Conservation (phyloP, 2,888 invertebrate genomes). For the Pseudococcus jackbeardsleyi region DNA sequence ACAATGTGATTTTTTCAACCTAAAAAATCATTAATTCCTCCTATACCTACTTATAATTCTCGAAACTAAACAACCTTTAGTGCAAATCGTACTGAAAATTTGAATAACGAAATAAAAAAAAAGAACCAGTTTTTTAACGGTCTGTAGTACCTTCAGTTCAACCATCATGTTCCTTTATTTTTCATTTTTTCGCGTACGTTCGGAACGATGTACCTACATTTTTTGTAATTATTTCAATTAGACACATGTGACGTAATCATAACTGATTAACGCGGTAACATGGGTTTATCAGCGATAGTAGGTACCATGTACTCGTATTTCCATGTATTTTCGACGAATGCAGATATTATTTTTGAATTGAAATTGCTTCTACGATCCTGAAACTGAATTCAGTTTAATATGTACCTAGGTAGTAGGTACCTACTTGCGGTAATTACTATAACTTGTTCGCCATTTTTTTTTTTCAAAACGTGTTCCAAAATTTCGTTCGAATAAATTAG, state of each 20-base stretch:
- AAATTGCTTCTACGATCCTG: not conserved
- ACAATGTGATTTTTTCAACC: not conserved
- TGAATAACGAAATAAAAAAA: not conserved
- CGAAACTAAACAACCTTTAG: not conserved
- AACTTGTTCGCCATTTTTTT: too few relatives aligned
- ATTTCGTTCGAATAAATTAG: too few relatives aligned
- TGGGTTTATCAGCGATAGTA: too few relatives aligned
- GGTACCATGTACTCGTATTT: not conserved
- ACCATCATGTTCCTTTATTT: not conserved
- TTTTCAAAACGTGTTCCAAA: too few relatives aligned
- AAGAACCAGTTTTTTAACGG: conserved; percentile 8
- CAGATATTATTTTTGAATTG: not conserved
- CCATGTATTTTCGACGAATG: not conserved
- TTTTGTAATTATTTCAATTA: conserved; percentile 4
- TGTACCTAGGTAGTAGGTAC: too few relatives aligned
- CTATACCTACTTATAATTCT: not conserved
- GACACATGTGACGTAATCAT: not conserved
- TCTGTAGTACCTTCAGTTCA: not conserved
- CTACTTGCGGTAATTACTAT: too few relatives aligned
- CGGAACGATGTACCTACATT: not conserved
- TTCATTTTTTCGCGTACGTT: not conserved
- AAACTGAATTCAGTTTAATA: not conserved
- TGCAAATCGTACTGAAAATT: not conserved
- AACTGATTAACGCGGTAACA: not conserved
- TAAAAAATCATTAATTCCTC: not conserved